Percentiles rank a stretch among this genome's conserved stretches.
These are phyloP conservation scores for Seladonia tumulorum DNA, from an alignment of 2,888 invertebrate genomes.

Conservation along the genomic window DNA sequence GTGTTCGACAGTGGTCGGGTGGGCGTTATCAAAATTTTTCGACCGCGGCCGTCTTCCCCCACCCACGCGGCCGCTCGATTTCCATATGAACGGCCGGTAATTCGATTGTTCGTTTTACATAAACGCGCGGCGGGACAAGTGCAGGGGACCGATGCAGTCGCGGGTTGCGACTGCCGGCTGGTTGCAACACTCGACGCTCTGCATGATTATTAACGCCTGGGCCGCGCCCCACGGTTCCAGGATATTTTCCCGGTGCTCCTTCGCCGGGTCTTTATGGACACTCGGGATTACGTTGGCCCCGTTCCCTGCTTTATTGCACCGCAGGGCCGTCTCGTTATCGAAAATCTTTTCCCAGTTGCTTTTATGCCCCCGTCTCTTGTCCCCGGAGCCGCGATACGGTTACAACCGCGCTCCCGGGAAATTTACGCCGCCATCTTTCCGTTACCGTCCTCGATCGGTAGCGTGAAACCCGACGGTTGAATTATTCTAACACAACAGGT, in stretches of 20 bases:
- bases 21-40: slow-evolving; percentile 41
- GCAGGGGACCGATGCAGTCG: slow-evolving; percentile 56
- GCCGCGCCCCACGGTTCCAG: slow-evolving; percentile 57
- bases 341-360: slow-evolving; percentile 16
- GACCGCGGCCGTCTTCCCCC: neutral
- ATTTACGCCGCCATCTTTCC: neutral
- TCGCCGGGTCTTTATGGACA: slow-evolving; percentile 40
- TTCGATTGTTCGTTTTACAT: slow-evolving; percentile 55
- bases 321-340: slow-evolving; percentile 24
- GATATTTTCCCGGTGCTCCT: slow-evolving; percentile 45
- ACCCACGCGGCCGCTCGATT: slow-evolving; percentile 34
- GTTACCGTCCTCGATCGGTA: neutral
- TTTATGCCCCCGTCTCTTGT: neutral
- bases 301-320: slow-evolving; percentile 17
- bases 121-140: slow-evolving; percentile 43
- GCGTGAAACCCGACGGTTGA: neutral
- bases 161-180: slow-evolving; percentile 17
- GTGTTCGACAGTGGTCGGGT: neutral
- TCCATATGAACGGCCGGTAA: slow-evolving; percentile 48
- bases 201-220: slow-evolving; percentile 65
- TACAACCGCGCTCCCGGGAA: neutral
- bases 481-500: neutral
- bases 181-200: slow-evolving; percentile 60
- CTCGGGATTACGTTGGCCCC: slow-evolving; percentile 21
- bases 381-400: neutral